Evolutionary conservation across 2,888 invertebrate genomes (phyloP), one percentile per base, ranked within the genome.

Genomic region (Hyppa rectilinea): DNA sequence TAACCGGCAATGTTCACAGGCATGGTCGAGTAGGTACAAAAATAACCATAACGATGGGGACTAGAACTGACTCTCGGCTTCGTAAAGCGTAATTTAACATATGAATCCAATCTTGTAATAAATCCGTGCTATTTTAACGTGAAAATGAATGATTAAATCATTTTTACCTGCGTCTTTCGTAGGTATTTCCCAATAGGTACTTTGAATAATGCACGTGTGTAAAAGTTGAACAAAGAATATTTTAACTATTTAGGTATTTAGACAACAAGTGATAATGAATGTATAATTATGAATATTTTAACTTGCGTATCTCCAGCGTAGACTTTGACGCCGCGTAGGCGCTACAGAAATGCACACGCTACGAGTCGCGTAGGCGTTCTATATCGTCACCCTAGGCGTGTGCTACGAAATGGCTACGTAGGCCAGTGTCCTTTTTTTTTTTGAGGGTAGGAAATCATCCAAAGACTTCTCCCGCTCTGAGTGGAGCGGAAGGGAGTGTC

Each of bases 281-380:
- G 20, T 29, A 59, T 7, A 7, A 26, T 31, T 23, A 61, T 7
- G 4, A 36, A 36, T n/a, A 55, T 59, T 23, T 17, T 23, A 31
- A 40, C 31, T 52, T 23, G 17, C 5, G 9, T 17, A 45, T 12
- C 4, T 40, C 17, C 14, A 64, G 9, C 17, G 17, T 17, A 34
- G 23, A 23, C 17, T 9, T 34, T 53, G 14, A 20, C 20, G 20
- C 12, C 14, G 36, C 61, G 61, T 53, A 52, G 17, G 47, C 17
- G 34, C 34, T 45, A 36, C 14, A 17, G 17, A 7, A 23, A 63
- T 31, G 20, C 20, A 34, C 12, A 20, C 17, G 65, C 45, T 45
- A 26, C 29, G 36, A 65, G 7, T 17, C 2, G 26, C 64, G 45
- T 64, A 64, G 26, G 45, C n/a, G 26, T 34, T 34, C 43, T 61